Evolutionary conservation across 1,140 invertebrate genomes (phyloP), one percentile per base, ranked within the genome.

Genomic region (Telenomus remus): DNA sequence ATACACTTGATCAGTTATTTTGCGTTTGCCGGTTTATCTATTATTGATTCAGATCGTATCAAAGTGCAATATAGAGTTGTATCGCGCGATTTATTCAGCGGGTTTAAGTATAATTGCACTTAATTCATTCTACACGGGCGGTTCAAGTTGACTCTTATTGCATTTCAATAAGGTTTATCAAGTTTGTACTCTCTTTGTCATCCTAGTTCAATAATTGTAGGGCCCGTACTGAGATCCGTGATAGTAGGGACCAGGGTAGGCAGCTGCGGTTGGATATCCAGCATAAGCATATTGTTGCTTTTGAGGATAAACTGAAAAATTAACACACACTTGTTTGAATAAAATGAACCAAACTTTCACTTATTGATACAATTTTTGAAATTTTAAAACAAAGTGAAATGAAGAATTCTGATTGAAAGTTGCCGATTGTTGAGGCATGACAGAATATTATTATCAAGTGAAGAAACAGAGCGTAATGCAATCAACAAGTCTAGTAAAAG

Each of bases 181-280:
- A 39, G 9, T 39, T 39, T 39, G n/a, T 2, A 39, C n/a, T 39
- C 9, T 39, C 3, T n/a, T n/a, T 39, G 9, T 11, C n/a, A 9
- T 39, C n/a, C n/a, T 39, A 39, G 8, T 69, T 92, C 91, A 95
- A 85, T 95, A 95, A 87, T 95, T 95, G 89, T 97, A 96, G 9
- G 95, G 95, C n/a, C 94, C 95, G 84, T 97, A 97, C 83, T 96
- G 95, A 13, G 95, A 95, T 78, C 95, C 95, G 85, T 96, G 95
- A 82, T 96, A 96, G 83, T 96, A 96, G 14, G 94, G 94, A 34
- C 94, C 94, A 43, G 95, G 92, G 85, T 95, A 96, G 43, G 94
- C 93, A 64, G 94, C 93, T 7, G 93, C 92, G 42, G 95, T 93
- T 34, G 94, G 93, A 77, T 96, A 96, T 70, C 95, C 94, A 44